Evolutionary conservation across 2,113 vertebrate genomes (phyloP).

Genomic region (Misgurnus mizolepis): DNA sequence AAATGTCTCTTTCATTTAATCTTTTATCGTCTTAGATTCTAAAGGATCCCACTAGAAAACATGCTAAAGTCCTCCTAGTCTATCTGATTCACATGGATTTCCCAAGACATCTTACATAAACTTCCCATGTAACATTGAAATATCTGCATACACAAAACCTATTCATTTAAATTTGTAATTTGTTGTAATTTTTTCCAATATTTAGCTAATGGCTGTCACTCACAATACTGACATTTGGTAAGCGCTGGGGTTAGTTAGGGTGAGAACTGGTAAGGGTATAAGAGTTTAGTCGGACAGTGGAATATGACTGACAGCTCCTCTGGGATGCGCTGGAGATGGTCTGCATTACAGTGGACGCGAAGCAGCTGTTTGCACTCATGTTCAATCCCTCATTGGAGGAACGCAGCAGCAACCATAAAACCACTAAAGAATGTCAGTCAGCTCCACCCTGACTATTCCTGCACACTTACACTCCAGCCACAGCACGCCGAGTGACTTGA

Average conservation of each 20-base stretch:
- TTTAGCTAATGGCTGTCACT: too few relatives aligned
- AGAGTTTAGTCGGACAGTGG: neutral
- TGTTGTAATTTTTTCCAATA: too few relatives aligned
- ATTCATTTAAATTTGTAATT: too few relatives aligned
- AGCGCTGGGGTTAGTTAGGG: neutral
- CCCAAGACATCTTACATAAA: too few relatives aligned
- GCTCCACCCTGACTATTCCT: slow-evolving; percentile 41
- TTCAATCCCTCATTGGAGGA: slow-evolving; percentile 46
- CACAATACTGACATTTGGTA: neutral
- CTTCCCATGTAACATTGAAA: too few relatives aligned
- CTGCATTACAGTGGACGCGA: slow-evolving; percentile 29
- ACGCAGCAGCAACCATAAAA: slow-evolving; percentile 46
- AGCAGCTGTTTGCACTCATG: slow-evolving; percentile 50
- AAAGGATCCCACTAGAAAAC: too few relatives aligned
- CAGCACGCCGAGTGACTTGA: slow-evolving; percentile 3
- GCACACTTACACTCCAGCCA: slow-evolving; percentile 1
- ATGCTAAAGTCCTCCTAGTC: too few relatives aligned
- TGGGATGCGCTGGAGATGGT: slow-evolving; percentile 8
- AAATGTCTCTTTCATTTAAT: too few relatives aligned
- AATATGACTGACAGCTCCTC: neutral
- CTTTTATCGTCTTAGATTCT: too few relatives aligned
- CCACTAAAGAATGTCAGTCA: slow-evolving; percentile 39
- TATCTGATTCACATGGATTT: too few relatives aligned
- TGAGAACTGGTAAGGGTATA: neutral
- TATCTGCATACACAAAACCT: too few relatives aligned